A percentile compares a stretch with the other conserved stretches of the same genome.
phyloP scores from a whole-genome alignment of 2,888 invertebrate genomes.

The Keiferia lycopersicella region DNA sequence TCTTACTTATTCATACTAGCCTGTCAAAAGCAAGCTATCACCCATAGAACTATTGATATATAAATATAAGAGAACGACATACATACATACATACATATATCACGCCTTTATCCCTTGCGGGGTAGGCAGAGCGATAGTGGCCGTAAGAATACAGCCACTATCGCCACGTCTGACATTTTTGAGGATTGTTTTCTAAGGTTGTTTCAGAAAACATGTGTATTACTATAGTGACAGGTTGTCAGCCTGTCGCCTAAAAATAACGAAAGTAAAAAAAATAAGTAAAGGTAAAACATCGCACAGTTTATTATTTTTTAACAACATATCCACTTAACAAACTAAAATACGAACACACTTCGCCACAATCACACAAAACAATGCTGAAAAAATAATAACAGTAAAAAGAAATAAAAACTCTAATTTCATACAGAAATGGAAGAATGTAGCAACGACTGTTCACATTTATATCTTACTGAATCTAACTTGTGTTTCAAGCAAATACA shows the following conservation, averaged over 20 bases:
- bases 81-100: too few species aligned
- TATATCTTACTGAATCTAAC: constrained; percentile 1
- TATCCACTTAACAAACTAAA: constrained; percentile 10
- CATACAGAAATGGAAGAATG: constrained; percentile 15
- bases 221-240: too few species aligned
- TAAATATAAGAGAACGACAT: too few species aligned
- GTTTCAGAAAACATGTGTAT: too few species aligned
- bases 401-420: constrained; percentile 13
- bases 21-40: too few species aligned
- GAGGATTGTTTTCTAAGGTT: too few species aligned
- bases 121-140: too few species aligned
- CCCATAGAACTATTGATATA: too few species aligned
- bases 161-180: too few species aligned
- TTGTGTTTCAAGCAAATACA: background rate
- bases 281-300: constrained; percentile 13
- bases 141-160: too few species aligned
- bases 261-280: background rate
- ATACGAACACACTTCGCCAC: background rate
- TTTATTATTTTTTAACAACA: constrained; percentile 19
- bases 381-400: constrained; percentile 12
- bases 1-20: too few species aligned
- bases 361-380: constrained; percentile 14
- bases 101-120: too few species aligned
- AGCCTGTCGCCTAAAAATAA: background rate
- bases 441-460: background rate